These are phyloP conservation scores for Lagenorhynchus albirostris DNA, from an alignment of 2,113 vertebrate species.

Conservation along the genomic window DNA sequence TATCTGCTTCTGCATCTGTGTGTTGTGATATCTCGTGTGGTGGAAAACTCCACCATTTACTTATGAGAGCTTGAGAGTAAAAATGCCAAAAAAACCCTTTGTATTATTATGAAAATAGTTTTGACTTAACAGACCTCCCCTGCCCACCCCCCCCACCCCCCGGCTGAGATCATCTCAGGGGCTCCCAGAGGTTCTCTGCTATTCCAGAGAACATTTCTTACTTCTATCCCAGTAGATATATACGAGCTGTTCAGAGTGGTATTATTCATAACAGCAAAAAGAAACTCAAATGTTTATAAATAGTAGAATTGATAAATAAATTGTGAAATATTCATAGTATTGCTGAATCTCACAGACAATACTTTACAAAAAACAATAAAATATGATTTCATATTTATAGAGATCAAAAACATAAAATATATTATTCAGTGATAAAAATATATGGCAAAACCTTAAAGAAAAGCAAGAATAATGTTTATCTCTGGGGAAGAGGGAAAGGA, in stretches of 20 bases:
- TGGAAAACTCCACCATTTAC: background rate
- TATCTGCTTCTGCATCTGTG: background rate
- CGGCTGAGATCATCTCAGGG: background rate
- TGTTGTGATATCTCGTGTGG: background rate
- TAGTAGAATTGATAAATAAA: background rate
- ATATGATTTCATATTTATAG: background rate
- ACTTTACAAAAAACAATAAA: constrained; percentile 7
- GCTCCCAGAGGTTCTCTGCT: background rate
- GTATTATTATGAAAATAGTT: background rate
- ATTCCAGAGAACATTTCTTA: background rate
- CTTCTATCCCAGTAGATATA: background rate
- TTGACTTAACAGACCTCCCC: background rate
- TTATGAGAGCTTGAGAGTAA: background rate
- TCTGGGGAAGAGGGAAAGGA: background rate
- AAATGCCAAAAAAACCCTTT: background rate
- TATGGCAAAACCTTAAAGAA: background rate
- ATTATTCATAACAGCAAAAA: background rate
- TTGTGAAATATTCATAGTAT: background rate
- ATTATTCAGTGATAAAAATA: background rate
- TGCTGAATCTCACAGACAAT: background rate
- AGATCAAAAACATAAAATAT: background rate
- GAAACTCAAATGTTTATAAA: background rate
- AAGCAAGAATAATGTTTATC: background rate
- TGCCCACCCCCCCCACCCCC: background rate
- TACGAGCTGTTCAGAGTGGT: background rate